Base-by-base conservation (phyloP, 1,140 invertebrate species). In the Anagrus nilaparvatae region DNA sequence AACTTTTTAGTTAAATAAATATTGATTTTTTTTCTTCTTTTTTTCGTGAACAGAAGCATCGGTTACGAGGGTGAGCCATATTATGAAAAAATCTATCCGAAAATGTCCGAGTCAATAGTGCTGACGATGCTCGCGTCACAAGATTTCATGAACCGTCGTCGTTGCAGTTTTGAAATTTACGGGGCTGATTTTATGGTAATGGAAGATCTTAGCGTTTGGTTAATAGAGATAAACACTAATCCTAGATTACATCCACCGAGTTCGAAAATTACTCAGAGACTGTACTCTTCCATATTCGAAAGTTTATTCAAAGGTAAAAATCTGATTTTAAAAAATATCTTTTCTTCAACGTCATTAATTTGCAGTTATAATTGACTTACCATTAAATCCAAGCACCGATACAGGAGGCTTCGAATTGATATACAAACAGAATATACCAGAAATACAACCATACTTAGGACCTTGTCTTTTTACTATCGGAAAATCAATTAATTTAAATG, bases 191-290 rank as follows among this genome's bases (percentile, higher is more conserved):
- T 95, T 59, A 83, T 95, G 72, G 55, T 84, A 12, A 82, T 86
- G 48, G 82, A 91, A 54, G 83, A 90, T 53, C 83, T 84, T 39
- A 77, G 78, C 44, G 88, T 90, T 0, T 93, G 89, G 82, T 65
- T 96, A 30, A 88, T 96, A 49, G 91, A 96, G 69, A 93, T 95
- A 45, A 95, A 95, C 67, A 87, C 84, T 0, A 84, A 83, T 58
- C 90, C 90, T 0, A 86, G 87, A 52, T 79, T 93, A 65, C 77
- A 84, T 45, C 63, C 63, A 8, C 71, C 78, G 1, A 90, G 82
- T 20, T 92, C 89, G 0, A 75, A 77, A 43, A 77, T 94, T 7
- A 95, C 88, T 0, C 77, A 82, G 10, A 71, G 78, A 47, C 76
- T 95, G 51, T 94, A 90, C 58, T 74, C 81, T 3, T 72, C 77